phyloP scores from a whole-genome alignment of 2,797 vertebrate genomes.

The Mareca penelope region DNA sequence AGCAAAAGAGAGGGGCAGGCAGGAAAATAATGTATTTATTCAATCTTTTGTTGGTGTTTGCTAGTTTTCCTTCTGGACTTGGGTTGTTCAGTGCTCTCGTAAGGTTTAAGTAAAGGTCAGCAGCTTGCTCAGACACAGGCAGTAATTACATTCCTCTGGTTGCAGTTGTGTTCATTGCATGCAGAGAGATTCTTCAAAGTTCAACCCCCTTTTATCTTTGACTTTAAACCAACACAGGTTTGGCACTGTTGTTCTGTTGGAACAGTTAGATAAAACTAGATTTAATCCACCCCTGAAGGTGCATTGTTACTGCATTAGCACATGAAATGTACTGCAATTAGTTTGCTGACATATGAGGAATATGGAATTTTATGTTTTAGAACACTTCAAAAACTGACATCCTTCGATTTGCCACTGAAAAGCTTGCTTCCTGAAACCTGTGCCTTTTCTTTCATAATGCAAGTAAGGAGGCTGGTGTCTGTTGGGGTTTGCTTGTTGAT shows the following conservation, averaged over 20 bases:
- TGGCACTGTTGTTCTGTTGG: not conserved
- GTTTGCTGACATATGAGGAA: not conserved
- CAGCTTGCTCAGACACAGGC: not conserved
- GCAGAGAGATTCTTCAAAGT: not conserved
- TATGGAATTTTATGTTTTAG: not conserved
- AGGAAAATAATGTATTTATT: not conserved
- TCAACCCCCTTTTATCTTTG: not conserved
- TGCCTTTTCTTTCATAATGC: not conserved
- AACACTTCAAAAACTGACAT: not conserved
- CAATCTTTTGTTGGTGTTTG: not conserved
- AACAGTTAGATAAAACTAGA: not conserved
- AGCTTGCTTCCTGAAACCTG: not conserved
- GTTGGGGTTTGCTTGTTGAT: not conserved
- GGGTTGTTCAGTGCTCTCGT: not conserved
- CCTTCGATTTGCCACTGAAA: not conserved
- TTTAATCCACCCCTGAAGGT: not conserved
- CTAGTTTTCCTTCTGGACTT: not conserved
- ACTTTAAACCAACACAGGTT: not conserved
- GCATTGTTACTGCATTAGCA: not conserved
- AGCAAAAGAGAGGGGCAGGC: not conserved
- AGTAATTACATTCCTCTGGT: not conserved
- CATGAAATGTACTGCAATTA: not conserved
- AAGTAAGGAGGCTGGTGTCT: not conserved
- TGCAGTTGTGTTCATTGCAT: not conserved
- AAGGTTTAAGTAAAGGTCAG: conserved; percentile 21